Percentiles rank a stretch among this genome's conserved stretches.
Evolutionary conservation across 2,888 invertebrate species (phyloP).

Genomic region (Ceramica pisi): DNA sequence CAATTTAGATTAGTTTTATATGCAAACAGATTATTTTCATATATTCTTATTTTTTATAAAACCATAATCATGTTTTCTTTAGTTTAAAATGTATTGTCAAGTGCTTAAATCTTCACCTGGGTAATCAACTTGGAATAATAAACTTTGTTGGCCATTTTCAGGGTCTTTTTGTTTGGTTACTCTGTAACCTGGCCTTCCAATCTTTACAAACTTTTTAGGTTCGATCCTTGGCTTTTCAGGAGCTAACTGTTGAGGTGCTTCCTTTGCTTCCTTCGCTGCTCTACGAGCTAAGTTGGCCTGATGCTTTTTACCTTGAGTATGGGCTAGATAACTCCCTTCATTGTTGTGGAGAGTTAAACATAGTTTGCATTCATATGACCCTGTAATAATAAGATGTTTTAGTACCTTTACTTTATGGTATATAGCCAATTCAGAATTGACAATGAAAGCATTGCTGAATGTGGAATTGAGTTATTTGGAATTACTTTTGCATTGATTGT

Average conservation of each 20-base stretch:
- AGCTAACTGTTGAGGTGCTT: conserved; percentile 97
- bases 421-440: too few relatives aligned
- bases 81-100: neutral
- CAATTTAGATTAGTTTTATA: too few relatives aligned
- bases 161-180: conserved; percentile 99
- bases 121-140: conserved; percentile 99
- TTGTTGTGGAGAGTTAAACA: conserved; percentile 99
- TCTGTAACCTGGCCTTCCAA: conserved; percentile 99
- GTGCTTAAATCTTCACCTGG: conserved; percentile 89
- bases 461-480: too few relatives aligned
- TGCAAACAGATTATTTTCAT: too few relatives aligned
- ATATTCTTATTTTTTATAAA: too few relatives aligned
- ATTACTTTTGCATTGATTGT: neutral
- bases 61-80: too few relatives aligned
- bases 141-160: conserved; percentile 98
- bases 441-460: too few relatives aligned
- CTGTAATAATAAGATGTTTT: conserved; percentile 78
- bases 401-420: neutral
- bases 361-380: conserved; percentile 99
- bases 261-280: conserved; percentile 99
- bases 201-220: conserved; percentile 99
- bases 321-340: conserved; percentile 99
- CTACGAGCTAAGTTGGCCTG: conserved; percentile 99
- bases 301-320: conserved; percentile 99
- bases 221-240: conserved; percentile 99